phyloP scores from a whole-genome alignment of 1,140 invertebrate species.

The Phthorimaea operculella region DNA sequence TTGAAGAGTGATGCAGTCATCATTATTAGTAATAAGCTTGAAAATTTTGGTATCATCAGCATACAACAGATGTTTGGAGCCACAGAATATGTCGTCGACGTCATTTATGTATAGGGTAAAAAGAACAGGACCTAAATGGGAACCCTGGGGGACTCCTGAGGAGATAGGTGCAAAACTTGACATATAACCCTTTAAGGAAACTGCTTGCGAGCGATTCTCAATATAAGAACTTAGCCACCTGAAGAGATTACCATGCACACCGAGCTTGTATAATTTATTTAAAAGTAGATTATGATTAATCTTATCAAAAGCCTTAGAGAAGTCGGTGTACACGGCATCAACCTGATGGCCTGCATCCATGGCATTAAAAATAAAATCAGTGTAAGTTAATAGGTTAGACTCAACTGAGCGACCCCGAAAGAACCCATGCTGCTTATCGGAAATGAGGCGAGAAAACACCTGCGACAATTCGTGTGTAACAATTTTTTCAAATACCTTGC shows the following conservation, averaged over 20 bases:
- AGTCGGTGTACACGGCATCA: constrained; percentile 6
- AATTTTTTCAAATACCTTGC: constrained; percentile 29
- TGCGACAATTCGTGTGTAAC: constrained; percentile 12
- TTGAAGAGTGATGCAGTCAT: background rate
- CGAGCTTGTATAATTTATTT: background rate
- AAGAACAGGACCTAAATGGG: background rate
- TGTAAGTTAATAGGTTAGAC: constrained; percentile 1
- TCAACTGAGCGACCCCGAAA: background rate
- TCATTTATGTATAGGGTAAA: background rate
- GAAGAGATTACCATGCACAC: background rate
- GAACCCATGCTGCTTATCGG: background rate
- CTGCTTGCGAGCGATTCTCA: background rate
- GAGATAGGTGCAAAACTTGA: background rate
- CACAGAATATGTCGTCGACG: background rate
- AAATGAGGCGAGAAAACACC: background rate
- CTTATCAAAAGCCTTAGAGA: constrained; percentile 7
- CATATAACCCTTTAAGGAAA: background rate
- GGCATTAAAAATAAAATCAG: background rate
- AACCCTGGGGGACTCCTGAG: background rate
- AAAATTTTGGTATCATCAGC: background rate
- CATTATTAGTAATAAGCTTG: background rate
- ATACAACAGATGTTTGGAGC: background rate
- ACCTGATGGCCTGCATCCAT: constrained; percentile 3
- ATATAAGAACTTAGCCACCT: background rate
- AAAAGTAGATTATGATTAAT: constrained; percentile 1